Percentiles rank a stretch among this genome's conserved stretches.
Conservation (phyloP, 2,113 vertebrate genomes). For the Festucalex cinctus region DNA sequence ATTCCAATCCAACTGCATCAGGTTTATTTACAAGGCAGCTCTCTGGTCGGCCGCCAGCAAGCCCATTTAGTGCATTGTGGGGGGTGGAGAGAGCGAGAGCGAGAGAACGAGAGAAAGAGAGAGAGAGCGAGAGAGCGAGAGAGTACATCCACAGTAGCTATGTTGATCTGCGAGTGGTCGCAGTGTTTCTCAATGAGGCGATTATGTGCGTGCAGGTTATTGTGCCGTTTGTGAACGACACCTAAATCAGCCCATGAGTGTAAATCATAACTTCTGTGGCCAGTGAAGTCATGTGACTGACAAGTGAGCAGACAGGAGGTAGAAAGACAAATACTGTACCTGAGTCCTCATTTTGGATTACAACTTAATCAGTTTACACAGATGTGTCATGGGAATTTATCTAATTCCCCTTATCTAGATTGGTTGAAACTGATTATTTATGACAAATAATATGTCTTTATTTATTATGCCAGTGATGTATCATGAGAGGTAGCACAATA, state of each 20-base stretch:
- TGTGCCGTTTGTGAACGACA: conserved; percentile 59
- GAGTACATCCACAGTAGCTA: conserved; percentile 76
- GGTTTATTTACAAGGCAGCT: conserved; percentile 71
- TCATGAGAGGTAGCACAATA: no score
- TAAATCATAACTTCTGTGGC: conserved; percentile 50
- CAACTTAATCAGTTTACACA: background rate
- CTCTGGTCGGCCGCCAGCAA: conserved; percentile 71
- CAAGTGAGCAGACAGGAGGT: background rate
- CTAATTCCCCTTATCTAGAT: no score
- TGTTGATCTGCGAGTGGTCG: conserved; percentile 66
- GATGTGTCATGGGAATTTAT: background rate
- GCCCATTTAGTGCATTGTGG: conserved; percentile 73
- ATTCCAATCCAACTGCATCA: conserved; percentile 69
- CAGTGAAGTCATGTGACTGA: conserved; percentile 19
- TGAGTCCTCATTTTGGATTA: background rate
- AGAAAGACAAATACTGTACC: background rate
- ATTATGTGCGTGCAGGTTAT: conserved; percentile 66
- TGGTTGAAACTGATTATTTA: no score
- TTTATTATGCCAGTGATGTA: no score
- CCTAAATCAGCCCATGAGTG: conserved; percentile 54
- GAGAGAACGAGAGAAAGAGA: background rate
- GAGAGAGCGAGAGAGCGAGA: conserved; percentile 41
- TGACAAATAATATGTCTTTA: no score
- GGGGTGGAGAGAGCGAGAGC: conserved; percentile 12
- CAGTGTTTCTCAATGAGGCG: conserved; percentile 64